phyloP scores from a whole-genome alignment of 2,113 vertebrate species.

The Synodontis membranacea region DNA sequence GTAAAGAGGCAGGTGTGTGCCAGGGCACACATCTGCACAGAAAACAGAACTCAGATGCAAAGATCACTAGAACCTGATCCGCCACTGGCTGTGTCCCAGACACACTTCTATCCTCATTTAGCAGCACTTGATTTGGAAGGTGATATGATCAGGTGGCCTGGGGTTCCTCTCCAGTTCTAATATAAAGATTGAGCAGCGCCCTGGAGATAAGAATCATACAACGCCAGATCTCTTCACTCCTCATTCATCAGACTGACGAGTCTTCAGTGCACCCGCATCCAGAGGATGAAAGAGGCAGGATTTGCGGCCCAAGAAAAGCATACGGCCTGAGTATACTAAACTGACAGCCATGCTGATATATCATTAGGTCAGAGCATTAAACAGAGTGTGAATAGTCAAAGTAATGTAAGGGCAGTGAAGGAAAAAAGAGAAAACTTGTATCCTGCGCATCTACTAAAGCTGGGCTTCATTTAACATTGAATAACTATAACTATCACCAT shows the following conservation, averaged over 20 bases:
- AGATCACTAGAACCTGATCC: neutral
- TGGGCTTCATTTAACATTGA: neutral
- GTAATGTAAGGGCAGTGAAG: neutral
- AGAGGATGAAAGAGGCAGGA: constrained; percentile 7
- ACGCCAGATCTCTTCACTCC: neutral
- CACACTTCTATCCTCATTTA: constrained; percentile 35
- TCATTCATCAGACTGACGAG: neutral
- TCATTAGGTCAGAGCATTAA: neutral
- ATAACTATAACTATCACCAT: neutral
- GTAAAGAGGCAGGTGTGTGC: neutral
- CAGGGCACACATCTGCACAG: neutral
- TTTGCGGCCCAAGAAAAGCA: constrained; percentile 11
- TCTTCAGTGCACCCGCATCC: constrained; percentile 41
- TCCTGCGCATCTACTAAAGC: neutral
- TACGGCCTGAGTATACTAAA: neutral
- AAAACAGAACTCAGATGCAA: neutral
- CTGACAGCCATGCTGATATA: neutral
- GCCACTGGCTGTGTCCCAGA: neutral
- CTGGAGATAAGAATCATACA: constrained; percentile 41
- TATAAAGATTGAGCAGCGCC: constrained; percentile 10
- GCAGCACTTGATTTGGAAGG: constrained; percentile 19
- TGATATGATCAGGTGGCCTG: constrained; percentile 29
- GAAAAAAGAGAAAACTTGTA: too few relatives aligned
- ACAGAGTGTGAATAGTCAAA: neutral
- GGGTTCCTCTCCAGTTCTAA: constrained; percentile 22